Conservation (phyloP, 2,113 vertebrate genomes). For the Pyrgilauda ruficollis region DNA sequence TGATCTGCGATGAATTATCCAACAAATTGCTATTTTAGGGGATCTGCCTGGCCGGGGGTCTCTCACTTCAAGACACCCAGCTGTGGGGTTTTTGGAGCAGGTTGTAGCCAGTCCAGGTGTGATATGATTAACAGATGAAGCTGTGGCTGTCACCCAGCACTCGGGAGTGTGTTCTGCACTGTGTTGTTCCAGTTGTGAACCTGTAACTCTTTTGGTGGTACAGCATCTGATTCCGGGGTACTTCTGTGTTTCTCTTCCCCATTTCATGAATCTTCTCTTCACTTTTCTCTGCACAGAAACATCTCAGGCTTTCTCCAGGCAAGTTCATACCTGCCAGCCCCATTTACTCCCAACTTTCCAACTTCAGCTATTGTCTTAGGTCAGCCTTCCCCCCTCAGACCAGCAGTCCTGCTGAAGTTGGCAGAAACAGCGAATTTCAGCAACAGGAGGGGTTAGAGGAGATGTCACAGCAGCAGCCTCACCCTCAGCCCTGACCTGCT, state of each 20-base stretch:
- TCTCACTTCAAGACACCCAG: not conserved
- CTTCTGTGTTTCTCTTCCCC: not conserved
- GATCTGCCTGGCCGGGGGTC: not conserved
- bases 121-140: not conserved
- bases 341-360: not conserved
- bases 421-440: accelerated
- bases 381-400: not conserved
- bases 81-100: not conserved
- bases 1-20: not conserved
- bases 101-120: not conserved
- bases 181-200: not conserved
- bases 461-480: not conserved
- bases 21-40: not conserved
- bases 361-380: not conserved
- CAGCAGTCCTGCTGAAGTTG: not conserved
- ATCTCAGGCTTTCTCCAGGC: not conserved
- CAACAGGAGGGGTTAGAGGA: not conserved
- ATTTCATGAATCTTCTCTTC: not conserved
- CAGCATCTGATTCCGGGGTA: not conserved
- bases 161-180: not conserved
- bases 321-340: not conserved
- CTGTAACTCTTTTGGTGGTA: not conserved
- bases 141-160: not conserved
- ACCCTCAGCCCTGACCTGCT: not conserved
- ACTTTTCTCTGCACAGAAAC: not conserved